Conservation (phyloP, 2,113 vertebrate genomes). For the Podilymbus podiceps region DNA sequence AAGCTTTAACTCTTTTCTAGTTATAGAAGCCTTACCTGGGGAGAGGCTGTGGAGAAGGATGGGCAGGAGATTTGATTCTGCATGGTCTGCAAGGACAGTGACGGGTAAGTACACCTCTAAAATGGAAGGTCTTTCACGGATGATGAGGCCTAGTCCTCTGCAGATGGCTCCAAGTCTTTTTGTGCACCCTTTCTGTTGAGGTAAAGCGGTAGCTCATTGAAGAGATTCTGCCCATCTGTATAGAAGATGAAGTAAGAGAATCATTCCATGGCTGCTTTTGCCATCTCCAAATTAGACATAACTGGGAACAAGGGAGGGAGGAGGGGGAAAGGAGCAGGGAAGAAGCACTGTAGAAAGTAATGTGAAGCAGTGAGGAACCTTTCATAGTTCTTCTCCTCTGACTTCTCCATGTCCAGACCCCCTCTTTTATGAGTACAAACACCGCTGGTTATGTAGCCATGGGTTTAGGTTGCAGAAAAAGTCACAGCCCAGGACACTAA, state of each 20-base stretch:
- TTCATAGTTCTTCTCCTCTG: background rate
- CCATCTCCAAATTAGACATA: background rate
- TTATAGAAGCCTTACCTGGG: background rate
- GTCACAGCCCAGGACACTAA: background rate
- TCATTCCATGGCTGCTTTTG: background rate
- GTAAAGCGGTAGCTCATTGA: background rate
- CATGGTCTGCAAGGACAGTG: background rate
- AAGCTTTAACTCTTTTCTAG: background rate
- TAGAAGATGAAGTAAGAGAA: background rate
- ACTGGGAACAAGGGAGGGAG: background rate
- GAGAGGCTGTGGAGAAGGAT: background rate
- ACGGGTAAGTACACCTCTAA: background rate
- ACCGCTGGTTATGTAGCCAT: background rate
- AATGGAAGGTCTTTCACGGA: background rate
- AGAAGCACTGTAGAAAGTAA: background rate
- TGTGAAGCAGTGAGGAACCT: background rate
- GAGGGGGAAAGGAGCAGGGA: background rate
- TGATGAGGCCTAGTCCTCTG: background rate
- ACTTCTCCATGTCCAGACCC: background rate
- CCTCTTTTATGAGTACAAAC: background rate
- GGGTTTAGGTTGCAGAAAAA: constrained; percentile 2
- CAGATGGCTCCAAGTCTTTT: background rate
- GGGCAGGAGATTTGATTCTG: background rate
- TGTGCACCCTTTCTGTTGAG: background rate
- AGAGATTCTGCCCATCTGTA: background rate